Percentiles rank a stretch among this genome's conserved stretches.
Conservation (phyloP, 2,113 vertebrate species). For the Tricholaema leucomelas region DNA sequence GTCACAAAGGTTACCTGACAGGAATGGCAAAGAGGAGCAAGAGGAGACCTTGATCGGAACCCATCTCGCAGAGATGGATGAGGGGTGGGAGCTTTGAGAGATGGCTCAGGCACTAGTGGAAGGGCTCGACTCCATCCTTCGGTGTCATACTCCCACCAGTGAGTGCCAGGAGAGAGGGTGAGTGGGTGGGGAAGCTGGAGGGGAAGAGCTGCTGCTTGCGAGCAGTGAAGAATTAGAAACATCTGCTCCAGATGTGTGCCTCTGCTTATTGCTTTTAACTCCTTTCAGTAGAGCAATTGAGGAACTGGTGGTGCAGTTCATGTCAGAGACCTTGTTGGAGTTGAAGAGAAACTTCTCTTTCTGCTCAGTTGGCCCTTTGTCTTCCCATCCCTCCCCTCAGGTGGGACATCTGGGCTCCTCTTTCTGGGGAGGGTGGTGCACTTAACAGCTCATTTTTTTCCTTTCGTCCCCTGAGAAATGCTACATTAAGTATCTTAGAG, state of each 20-base stretch:
- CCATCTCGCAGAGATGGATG: not conserved
- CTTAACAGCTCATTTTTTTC: too few species aligned
- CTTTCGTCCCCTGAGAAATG: not conserved
- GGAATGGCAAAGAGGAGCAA: not conserved
- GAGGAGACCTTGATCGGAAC: not conserved
- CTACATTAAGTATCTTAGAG: accelerated
- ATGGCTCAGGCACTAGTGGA: not conserved
- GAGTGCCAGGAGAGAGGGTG: not conserved
- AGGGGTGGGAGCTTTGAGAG: not conserved
- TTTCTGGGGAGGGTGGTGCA: not conserved
- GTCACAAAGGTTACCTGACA: not conserved
- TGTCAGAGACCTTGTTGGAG: not conserved
- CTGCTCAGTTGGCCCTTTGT: not conserved
- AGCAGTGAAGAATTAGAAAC: not conserved
- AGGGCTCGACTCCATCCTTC: not conserved
- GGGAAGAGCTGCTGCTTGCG: not conserved
- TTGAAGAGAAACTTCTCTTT: not conserved
- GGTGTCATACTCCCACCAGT: not conserved
- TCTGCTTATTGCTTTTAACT: not conserved
- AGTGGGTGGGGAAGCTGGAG: not conserved
- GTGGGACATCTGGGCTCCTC: not conserved
- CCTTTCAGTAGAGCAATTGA: not conserved
- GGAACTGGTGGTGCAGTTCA: not conserved
- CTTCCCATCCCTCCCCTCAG: not conserved
- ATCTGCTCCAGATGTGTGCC: conserved; percentile 9